phyloP scores from a whole-genome alignment of 2,888 invertebrate species.

The Raillietiella orientalis region DNA sequence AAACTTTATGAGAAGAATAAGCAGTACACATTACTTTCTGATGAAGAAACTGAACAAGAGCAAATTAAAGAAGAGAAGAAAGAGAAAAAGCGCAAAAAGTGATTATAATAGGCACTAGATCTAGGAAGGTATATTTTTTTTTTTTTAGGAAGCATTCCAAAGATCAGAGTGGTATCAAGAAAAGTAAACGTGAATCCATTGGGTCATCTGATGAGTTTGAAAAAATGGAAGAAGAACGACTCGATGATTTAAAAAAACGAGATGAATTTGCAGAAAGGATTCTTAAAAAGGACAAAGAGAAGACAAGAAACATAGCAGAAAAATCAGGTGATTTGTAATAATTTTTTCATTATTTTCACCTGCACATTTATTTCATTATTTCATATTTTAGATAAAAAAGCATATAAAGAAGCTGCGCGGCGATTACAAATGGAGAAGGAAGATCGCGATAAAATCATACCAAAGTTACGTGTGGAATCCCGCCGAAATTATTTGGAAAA shows the following conservation, averaged over 20 bases:
- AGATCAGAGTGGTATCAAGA: no score
- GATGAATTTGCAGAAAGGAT: slow-evolving; percentile 76
- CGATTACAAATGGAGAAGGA: slow-evolving; percentile 56
- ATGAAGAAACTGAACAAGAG: slow-evolving; percentile 22
- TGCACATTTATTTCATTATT: slow-evolving; percentile 1
- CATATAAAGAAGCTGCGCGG: slow-evolving; percentile 48
- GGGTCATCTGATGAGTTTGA: slow-evolving; percentile 36
- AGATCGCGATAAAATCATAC: slow-evolving; percentile 51
- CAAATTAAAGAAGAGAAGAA: slow-evolving; percentile 39
- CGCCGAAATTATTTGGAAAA: slow-evolving; percentile 78
- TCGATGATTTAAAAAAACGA: slow-evolving; percentile 53
- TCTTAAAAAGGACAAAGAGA: slow-evolving; percentile 57
- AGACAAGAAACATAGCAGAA: slow-evolving; percentile 36
- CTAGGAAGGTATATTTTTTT: no score
- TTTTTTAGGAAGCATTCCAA: no score
- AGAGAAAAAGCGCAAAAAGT: slow-evolving; percentile 28
- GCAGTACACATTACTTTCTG: slow-evolving; percentile 2
- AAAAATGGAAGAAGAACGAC: slow-evolving; percentile 32
- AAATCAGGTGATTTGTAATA: slow-evolving; percentile 14
- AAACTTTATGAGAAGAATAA: neutral
- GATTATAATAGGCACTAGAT: no score
- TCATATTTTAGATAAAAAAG: slow-evolving; percentile 22
- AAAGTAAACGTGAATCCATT: no score
- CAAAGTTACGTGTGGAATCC: slow-evolving; percentile 60
- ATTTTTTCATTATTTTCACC: slow-evolving; percentile 2